These are phyloP conservation scores for Tetramorium alpestre DNA, from an alignment of 1,140 invertebrate genomes.

Conservation along the genomic window DNA sequence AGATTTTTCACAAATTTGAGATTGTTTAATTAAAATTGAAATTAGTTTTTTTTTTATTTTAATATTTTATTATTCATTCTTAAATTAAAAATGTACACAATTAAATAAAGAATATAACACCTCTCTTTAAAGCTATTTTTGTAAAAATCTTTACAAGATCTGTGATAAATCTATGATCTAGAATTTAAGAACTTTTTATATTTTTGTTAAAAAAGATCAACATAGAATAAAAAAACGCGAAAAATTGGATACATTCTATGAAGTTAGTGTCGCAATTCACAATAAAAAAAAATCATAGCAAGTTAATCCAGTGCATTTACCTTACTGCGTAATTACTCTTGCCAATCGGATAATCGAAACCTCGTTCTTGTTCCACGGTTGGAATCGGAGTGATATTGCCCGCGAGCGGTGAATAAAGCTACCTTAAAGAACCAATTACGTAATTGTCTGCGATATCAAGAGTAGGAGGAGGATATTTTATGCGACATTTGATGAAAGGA, in stretches of 20 bases:
- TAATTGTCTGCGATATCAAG: slow-evolving; percentile 28
- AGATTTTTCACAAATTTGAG: not conserved
- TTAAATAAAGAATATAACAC: not conserved
- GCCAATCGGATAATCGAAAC: slow-evolving; percentile 56
- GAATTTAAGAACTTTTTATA: not conserved
- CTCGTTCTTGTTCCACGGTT: slow-evolving; percentile 37
- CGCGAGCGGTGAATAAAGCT: slow-evolving; percentile 19
- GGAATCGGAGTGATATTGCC: not conserved
- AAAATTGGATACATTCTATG: not conserved
- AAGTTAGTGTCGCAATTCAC: not conserved
- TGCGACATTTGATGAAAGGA: not conserved
- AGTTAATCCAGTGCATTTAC: slow-evolving; percentile 55
- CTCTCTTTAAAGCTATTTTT: not conserved
- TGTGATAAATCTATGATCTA: too few relatives aligned
- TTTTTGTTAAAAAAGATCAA: not conserved
- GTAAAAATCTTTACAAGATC: not conserved
- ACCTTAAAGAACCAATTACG: slow-evolving; percentile 40
- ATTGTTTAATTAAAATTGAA: too few relatives aligned
- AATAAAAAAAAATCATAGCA: slow-evolving; percentile 13
- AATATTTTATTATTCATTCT: not conserved
- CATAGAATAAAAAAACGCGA: not conserved
- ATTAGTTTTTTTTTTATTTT: not conserved
- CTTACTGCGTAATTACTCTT: slow-evolving; percentile 64
- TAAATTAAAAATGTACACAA: not conserved
- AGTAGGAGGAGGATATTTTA: not conserved